These are phyloP conservation scores for Sacculina carcini DNA, from an alignment of 2,888 invertebrate species.

Conservation along the genomic window DNA sequence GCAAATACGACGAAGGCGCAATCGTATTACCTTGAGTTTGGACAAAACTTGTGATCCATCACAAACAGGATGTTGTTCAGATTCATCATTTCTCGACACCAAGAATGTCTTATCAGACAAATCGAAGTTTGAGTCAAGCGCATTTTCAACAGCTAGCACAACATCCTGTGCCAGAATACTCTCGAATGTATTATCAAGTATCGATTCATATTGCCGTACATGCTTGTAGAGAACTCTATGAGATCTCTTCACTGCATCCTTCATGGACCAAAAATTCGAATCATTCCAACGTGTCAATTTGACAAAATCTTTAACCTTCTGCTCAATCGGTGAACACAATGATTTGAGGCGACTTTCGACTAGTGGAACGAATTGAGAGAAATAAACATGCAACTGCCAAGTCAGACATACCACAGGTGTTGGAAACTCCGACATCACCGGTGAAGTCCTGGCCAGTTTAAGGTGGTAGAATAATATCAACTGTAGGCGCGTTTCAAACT, in stretches of 20 bases:
- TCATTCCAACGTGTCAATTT: slow-evolving; percentile 90
- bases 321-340: slow-evolving; percentile 56
- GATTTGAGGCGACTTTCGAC: slow-evolving; percentile 36
- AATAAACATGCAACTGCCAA: slow-evolving; percentile 62
- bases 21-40: too few relatives aligned
- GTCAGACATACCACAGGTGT: slow-evolving; percentile 32
- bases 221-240: slow-evolving; percentile 65
- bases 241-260: slow-evolving; percentile 59
- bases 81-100: too few relatives aligned
- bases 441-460: too few relatives aligned
- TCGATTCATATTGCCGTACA: slow-evolving; percentile 48
- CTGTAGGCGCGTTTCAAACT: slow-evolving; percentile 49
- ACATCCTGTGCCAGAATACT: too few relatives aligned
- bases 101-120: too few relatives aligned
- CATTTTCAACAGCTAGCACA: too few relatives aligned
- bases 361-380: slow-evolving; percentile 42
- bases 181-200: too few relatives aligned
- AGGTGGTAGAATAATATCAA: slow-evolving; percentile 55
- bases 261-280: slow-evolving; percentile 75
- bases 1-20: too few relatives aligned
- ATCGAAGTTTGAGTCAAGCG: too few relatives aligned
- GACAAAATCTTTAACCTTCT: slow-evolving; percentile 69
- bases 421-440: too few relatives aligned
- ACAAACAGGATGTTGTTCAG: too few relatives aligned
- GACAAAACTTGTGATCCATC: too few relatives aligned